A percentile compares a stretch with the other conserved stretches of the same genome.
Evolutionary conservation across 2,113 vertebrate species (phyloP).

Genomic region (Callithrix jacchus): DNA sequence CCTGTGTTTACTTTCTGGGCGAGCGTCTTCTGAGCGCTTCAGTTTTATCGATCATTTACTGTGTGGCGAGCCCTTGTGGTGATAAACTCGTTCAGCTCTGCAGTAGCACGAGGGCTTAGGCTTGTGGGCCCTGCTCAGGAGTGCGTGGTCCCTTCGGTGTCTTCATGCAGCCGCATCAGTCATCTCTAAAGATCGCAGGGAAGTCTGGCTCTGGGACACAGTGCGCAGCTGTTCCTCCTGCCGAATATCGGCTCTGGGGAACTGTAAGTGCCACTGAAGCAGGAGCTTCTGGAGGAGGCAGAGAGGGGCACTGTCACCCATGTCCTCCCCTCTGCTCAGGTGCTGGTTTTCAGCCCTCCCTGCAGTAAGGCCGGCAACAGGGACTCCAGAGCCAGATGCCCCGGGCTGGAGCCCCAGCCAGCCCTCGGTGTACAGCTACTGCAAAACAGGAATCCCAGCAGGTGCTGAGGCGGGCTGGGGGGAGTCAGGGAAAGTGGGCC

Average conservation of each 20-base stretch:
- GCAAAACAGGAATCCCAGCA: no score
- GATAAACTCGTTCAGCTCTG: background rate
- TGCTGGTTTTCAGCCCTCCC: background rate
- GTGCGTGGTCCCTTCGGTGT: accelerated
- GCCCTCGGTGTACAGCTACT: no score
- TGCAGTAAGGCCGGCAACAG: no score
- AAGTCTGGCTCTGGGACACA: accelerated
- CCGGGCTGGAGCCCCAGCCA: no score
- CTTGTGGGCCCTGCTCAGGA: accelerated
- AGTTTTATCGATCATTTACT: background rate
- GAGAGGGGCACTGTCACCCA: no score
- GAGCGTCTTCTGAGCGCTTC: background rate
- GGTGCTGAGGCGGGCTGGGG: background rate
- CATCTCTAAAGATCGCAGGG: accelerated
- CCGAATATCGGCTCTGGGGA: accelerated
- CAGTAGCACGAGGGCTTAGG: background rate
- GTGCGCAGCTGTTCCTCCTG: background rate
- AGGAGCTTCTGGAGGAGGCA: accelerated
- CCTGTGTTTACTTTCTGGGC: no score
- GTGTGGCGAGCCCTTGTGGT: background rate
- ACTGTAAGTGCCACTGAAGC: accelerated
- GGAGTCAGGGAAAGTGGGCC: background rate
- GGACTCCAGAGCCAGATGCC: no score
- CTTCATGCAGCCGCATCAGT: accelerated
- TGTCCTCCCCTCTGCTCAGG: background rate